Base-by-base conservation (phyloP, 2,888 invertebrate species). In the Cosmopolites sordidus region DNA sequence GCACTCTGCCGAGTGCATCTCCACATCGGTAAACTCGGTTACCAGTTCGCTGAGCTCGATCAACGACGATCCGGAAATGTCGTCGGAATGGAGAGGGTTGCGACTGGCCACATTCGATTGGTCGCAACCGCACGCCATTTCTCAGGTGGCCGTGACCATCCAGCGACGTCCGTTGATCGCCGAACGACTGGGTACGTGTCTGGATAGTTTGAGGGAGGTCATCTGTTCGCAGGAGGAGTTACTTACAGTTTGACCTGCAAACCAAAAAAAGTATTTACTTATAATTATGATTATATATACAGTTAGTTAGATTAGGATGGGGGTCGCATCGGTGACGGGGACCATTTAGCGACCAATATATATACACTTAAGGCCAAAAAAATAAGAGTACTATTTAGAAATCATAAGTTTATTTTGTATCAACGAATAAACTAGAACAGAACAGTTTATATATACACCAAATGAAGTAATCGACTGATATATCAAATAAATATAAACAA, bases 221-320 rank as follows among this genome's bases (percentile, higher is more conserved):
- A 73, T 72, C 38, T 70, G 67, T 22, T 69, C 70, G 54, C 71
- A 72, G 47, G 73, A 73, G 14, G 74, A 74, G 64, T 73, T 73
- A 64, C 72, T 73, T 49, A 68, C 66, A 61, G 71, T 73, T 65
- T 71, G 70, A 64, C 69, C 73, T 71, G 67, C n/a, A n/a, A n/a
- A n/a, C n/a, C n/a, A n/a, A n/a, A n/a, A n/a, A n/a, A n/a, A n/a
- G n/a, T n/a, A n/a, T n/a, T n/a, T n/a, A n/a, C n/a, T n/a, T n/a
- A n/a, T n/a, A n/a, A n/a, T n/a, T n/a, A n/a, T n/a, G n/a, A n/a
- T n/a, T n/a, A n/a, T n/a, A n/a, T n/a, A n/a, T n/a, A n/a, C n/a
- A n/a, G n/a, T n/a, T n/a, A n/a, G n/a, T n/a, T n/a, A n/a, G n/a
- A n/a, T n/a, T n/a, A n/a, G n/a, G n/a, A n/a, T n/a, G n/a, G n/a